A percentile compares a stretch with the other conserved stretches of the same genome.
Evolutionary conservation across 2,888 invertebrate species (phyloP).

Genomic region (Standfussiana lucernea): DNA sequence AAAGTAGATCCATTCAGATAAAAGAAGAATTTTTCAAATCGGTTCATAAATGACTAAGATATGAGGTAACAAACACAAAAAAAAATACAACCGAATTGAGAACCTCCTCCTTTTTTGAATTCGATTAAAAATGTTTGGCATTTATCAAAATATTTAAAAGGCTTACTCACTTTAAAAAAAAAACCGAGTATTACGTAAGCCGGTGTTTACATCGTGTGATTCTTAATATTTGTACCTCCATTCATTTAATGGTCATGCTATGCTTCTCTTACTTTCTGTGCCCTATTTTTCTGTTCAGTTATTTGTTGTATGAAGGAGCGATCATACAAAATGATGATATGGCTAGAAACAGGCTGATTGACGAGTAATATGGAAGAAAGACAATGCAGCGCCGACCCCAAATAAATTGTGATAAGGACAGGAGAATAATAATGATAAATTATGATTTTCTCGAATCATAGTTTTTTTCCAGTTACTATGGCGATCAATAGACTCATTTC

Average conservation of each 20-base stretch:
- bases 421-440: neutral
- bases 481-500: neutral
- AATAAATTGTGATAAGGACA: neutral
- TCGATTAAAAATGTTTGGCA: too few species aligned
- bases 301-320: neutral
- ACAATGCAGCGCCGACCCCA: neutral
- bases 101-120: too few species aligned
- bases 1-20: too few species aligned
- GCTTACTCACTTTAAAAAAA: neutral
- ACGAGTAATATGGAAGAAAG: neutral
- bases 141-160: conserved; percentile 14
- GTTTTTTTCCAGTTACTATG: neutral
- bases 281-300: neutral
- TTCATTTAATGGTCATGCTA: neutral
- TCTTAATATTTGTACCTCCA: neutral
- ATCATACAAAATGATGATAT: neutral
- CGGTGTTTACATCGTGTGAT: neutral
- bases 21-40: too few species aligned
- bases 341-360: neutral
- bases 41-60: too few species aligned
- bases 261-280: neutral
- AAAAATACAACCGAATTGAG: too few species aligned
- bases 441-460: neutral
- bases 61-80: too few species aligned
- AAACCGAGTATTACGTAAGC: conserved; percentile 21